Evolutionary conservation across 2,113 vertebrate genomes (phyloP).

Genomic region (Salvelinus namaycush): DNA sequence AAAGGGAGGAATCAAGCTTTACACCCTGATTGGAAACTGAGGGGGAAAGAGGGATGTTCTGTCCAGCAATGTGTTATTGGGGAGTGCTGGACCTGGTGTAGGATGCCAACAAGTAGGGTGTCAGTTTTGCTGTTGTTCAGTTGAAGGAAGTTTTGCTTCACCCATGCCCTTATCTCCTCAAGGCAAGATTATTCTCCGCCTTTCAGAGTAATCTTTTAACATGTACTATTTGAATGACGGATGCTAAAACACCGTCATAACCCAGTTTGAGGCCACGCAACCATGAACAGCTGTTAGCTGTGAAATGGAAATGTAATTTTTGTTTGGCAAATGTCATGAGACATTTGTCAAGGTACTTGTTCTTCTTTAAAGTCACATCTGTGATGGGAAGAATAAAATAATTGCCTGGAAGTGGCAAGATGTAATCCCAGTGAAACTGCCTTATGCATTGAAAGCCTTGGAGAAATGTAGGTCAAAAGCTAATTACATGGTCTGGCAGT

Average conservation of each 20-base stretch:
- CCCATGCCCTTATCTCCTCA: too few relatives aligned
- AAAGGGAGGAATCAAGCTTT: too few relatives aligned
- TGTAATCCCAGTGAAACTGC: conserved; percentile 54
- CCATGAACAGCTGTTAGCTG: conserved; percentile 59
- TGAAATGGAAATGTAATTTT: conserved; percentile 40
- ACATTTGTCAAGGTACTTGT: conserved; percentile 30
- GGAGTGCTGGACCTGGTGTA: too few relatives aligned
- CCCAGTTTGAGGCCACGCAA: conserved; percentile 44
- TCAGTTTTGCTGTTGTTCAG: too few relatives aligned
- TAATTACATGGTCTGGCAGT: conserved; percentile 67
- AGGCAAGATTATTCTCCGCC: conserved; percentile 7
- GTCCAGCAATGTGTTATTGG: too few relatives aligned
- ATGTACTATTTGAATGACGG: conserved; percentile 54
- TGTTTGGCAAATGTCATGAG: conserved; percentile 47
- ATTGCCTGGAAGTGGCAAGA: conserved; percentile 41
- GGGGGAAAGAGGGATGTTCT: too few relatives aligned
- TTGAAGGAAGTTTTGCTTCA: too few relatives aligned
- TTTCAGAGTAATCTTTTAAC: conserved; percentile 49
- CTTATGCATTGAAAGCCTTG: conserved; percentile 45
- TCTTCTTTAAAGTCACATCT: conserved; percentile 16
- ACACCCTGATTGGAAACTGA: too few relatives aligned
- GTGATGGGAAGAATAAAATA: conserved; percentile 32
- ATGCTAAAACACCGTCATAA: conserved; percentile 45
- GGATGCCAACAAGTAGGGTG: too few relatives aligned
- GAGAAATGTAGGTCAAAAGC: conserved; percentile 72